A percentile compares a stretch with the other conserved stretches of the same genome.
Conservation (phyloP, 2,797 vertebrate genomes). For the Malacoraja senta region DNA sequence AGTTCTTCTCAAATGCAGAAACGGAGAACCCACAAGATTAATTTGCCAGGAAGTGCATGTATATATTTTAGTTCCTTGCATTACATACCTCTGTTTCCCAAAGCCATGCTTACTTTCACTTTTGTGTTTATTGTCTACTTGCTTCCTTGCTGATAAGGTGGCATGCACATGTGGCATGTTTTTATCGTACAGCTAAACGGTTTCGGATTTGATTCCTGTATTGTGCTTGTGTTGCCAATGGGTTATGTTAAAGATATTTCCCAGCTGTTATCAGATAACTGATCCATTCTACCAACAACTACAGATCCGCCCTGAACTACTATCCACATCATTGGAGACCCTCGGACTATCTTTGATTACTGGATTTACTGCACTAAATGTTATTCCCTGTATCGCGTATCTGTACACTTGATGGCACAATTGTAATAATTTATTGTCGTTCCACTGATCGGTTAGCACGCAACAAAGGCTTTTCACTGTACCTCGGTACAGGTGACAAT, state of each 20-base stretch:
- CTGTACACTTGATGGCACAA: too few species aligned
- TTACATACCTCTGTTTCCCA: neutral
- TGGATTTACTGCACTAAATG: too few species aligned
- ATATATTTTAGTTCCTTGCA: neutral
- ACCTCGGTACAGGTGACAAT: too few species aligned
- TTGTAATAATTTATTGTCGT: too few species aligned
- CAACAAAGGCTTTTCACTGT: too few species aligned
- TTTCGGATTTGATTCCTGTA: slow-evolving; percentile 9
- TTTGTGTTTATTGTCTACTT: neutral
- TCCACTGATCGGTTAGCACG: too few species aligned
- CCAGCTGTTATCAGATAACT: too few species aligned
- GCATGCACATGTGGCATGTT: neutral
- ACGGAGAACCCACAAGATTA: neutral
- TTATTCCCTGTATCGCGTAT: too few species aligned
- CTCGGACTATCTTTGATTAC: too few species aligned
- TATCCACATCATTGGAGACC: too few species aligned
- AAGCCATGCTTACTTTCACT: neutral
- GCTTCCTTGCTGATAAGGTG: neutral
- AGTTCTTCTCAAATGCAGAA: neutral
- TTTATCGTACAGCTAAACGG: neutral
- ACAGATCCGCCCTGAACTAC: too few species aligned
- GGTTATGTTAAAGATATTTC: neutral
- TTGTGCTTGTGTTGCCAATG: neutral
- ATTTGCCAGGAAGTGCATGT: neutral
- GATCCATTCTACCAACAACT: too few species aligned